Evolutionary conservation across 2,113 vertebrate species (phyloP), one percentile per base, ranked within the genome.

Genomic region (Gopherus flavomarginatus): DNA sequence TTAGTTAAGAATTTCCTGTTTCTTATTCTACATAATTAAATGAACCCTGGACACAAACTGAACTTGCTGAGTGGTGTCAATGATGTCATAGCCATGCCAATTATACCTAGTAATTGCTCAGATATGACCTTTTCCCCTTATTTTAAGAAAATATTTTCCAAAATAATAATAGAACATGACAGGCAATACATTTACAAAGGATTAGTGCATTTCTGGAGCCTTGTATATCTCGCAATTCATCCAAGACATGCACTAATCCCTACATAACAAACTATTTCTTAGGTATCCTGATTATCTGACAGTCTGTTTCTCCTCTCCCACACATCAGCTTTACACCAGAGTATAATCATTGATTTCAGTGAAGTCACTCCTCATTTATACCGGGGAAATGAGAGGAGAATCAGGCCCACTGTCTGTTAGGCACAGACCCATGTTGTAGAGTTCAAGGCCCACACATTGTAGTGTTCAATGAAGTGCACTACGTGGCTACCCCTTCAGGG

Each of bases 1-100:
- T 69, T 88, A 49, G 10, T 35, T 31, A 85, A 85, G 80, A 87
- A 78, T 49, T 8, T 87, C 77, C 56, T 90, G 22, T 77, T 86
- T 54, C 29, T 77, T 59, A 49, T 75, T 80, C 50, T 65, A 56
- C n/a, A 79, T 88, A 72, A 81, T 53, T 52, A 94, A 65, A 49
- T 79, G 62, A 92, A 90, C 44, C 29, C 75, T 85, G 85, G 38
- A 88, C 16, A 5, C n/a, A 81, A 81, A 42, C 54, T 24, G 79
- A 88, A 50, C 13, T 38, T 59, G 54, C 31, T 7, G 7, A 72
- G 52, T 24, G 49, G 9, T 69, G 29, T 86, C 80, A n/a, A 47
- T 19, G 22, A 17, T 81, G n/a, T 89, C 87, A 94, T 35, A 87
- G 7, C 9, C 21, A 69, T 78, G 54, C 79, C 31, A 94, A 52